Conservation (phyloP, 2,888 invertebrate species). For the Rotaria sp. region DNA sequence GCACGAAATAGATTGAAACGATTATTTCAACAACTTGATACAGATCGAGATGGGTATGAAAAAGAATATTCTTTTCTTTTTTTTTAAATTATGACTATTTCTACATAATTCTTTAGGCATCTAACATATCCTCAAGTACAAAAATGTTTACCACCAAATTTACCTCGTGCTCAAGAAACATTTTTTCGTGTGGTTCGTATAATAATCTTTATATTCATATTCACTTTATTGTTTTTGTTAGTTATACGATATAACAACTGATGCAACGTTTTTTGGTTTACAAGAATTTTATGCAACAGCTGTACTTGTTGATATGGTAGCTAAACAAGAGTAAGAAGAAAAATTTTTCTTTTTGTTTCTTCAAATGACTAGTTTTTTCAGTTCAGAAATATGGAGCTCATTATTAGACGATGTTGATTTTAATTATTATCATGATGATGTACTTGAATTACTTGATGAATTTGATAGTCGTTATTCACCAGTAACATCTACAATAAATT, state of each 20-base stretch:
- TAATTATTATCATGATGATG: slow-evolving; percentile 26
- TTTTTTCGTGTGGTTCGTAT: not conserved
- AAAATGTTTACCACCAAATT: slow-evolving; percentile 14
- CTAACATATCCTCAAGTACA: slow-evolving; percentile 21
- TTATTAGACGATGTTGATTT: slow-evolving; percentile 27
- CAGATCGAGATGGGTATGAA: not conserved
- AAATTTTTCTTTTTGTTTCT: not conserved
- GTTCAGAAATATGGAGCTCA: not conserved
- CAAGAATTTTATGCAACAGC: slow-evolving; percentile 15
- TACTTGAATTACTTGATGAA: not conserved
- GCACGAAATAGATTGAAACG: not conserved
- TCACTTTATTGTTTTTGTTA: not conserved
- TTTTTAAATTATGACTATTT: no score
- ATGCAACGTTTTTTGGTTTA: not conserved
- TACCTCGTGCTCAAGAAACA: slow-evolving; percentile 21
- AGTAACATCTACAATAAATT: not conserved
- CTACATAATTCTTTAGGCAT: not conserved
- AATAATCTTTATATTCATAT: not conserved
- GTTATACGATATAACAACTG: slow-evolving; percentile 18
- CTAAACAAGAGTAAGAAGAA: not conserved
- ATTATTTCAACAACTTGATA: slow-evolving; percentile 22
- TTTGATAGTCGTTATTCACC: not conserved
- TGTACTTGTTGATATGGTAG: not conserved
- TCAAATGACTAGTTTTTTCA: not conserved
- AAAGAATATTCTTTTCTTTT: not conserved